Percentiles rank a stretch among this genome's conserved stretches.
These are phyloP conservation scores for Rhamphomyia laevipes DNA, from an alignment of 2,888 invertebrate genomes.

Conservation along the genomic window DNA sequence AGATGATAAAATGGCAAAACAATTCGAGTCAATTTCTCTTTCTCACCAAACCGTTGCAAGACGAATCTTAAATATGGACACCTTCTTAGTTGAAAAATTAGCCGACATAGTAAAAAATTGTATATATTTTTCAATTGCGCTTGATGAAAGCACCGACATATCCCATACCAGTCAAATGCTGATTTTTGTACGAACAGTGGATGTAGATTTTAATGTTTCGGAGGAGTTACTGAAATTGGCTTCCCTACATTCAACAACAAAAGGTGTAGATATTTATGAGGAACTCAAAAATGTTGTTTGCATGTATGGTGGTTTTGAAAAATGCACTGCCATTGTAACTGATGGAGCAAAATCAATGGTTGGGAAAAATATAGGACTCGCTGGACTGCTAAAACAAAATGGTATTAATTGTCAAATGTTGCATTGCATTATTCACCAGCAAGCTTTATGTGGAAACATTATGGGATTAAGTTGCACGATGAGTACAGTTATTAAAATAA, in stretches of 20 bases:
- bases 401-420: constrained; percentile 12
- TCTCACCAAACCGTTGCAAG: constrained; percentile 11
- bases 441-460: not conserved
- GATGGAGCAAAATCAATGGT: constrained; percentile 13
- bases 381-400: constrained; percentile 4
- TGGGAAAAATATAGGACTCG: constrained; percentile 12
- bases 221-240: not conserved
- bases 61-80: not conserved
- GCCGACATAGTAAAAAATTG: not conserved
- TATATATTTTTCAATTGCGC: not conserved
- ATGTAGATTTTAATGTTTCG: not conserved
- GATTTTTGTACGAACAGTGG: not conserved
- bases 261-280: not conserved
- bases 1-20: constrained; percentile 10
- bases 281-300: constrained; percentile 1
- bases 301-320: not conserved
- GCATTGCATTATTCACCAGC: constrained; percentile 15
- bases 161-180: not conserved
- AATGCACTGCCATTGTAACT: constrained; percentile 10
- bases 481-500: constrained; percentile 5
- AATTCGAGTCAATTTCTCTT: constrained; percentile 13
- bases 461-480: constrained; percentile 11
- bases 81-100: no score
- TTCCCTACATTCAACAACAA: not conserved
- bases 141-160: not conserved